Evolutionary conservation across 2,113 vertebrate genomes (phyloP), one percentile per base, ranked within the genome.

Genomic region (Hippoglossus stenolepis): DNA sequence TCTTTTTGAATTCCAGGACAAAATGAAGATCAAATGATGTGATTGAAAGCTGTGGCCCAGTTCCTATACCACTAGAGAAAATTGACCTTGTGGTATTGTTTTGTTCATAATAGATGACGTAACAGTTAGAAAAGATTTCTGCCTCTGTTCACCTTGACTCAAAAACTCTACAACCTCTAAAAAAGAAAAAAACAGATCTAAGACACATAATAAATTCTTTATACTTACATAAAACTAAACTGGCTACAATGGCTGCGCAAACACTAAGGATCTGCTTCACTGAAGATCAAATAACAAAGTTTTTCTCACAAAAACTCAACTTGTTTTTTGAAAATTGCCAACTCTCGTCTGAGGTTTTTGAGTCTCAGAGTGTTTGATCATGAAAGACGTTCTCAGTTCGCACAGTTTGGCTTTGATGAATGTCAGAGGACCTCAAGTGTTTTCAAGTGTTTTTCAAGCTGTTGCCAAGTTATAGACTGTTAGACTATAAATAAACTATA

Each of bases 401-500:
- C 61, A 72, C 24, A 53, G 82, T 83, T 74, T 78, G 72, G 68
- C 81, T 89, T 91, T 88, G 83, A 88, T 87, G 79, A 91, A 80
- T 73, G 83, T 87, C 80, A 77, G 74, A 90, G 75, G 82, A 87
- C 77, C 61, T 71, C 53, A 12, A 78, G 80, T 85, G 73, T 59
- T 82, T 84, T 77, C 47, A 49, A 49, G 47, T 40, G 40, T 13
- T 43, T 43, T 43, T 87, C 66, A 83, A 82, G 79, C 70, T 10
- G 31, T 66, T 73, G 77, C 86, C 78, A 86, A 86, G 84, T 86
- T 86, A 71, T 77, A 73, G 77, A 91, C 65, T 76, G 75, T 90
- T 79, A 80, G 57, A 87, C 86, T 88, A 82, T 89, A 90, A 93
- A 93, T 89, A 93, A 87, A 79, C 71, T 70, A 58, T 86, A 86